phyloP scores from a whole-genome alignment of 2,113 vertebrate genomes.

The Nettapus auritus region DNA sequence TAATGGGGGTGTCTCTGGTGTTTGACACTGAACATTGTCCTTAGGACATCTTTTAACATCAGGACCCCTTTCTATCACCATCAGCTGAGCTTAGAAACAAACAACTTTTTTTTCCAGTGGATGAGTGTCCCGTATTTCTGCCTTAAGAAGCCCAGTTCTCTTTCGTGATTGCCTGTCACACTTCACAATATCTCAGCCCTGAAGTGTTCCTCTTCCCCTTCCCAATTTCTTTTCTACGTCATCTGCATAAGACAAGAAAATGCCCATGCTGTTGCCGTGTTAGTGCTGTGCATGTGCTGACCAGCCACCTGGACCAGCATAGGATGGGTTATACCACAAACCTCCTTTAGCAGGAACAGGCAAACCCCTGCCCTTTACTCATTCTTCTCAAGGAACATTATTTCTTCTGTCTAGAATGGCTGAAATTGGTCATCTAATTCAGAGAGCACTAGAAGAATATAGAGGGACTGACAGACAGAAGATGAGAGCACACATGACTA shows the following conservation, averaged over 20 bases:
- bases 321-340: not conserved
- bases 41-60: not conserved
- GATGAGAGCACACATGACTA: not conserved
- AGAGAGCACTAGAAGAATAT: not conserved
- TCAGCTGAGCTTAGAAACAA: not conserved
- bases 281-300: not conserved
- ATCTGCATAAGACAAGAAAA: not conserved
- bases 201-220: not conserved
- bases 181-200: not conserved
- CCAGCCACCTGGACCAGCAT: fast-evolving
- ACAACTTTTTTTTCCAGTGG: not conserved
- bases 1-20: not conserved
- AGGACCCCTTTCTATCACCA: not conserved
- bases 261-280: not conserved
- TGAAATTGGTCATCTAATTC: not conserved
- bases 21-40: not conserved
- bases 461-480: not conserved
- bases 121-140: not conserved
- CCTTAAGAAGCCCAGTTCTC: not conserved
- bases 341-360: not conserved
- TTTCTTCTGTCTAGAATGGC: not conserved
- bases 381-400: not conserved
- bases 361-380: not conserved
- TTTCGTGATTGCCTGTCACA: fast-evolving
- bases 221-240: not conserved